Evolutionary conservation across 2,888 invertebrate species (phyloP).

Genomic region (Callyntrura sp.): DNA sequence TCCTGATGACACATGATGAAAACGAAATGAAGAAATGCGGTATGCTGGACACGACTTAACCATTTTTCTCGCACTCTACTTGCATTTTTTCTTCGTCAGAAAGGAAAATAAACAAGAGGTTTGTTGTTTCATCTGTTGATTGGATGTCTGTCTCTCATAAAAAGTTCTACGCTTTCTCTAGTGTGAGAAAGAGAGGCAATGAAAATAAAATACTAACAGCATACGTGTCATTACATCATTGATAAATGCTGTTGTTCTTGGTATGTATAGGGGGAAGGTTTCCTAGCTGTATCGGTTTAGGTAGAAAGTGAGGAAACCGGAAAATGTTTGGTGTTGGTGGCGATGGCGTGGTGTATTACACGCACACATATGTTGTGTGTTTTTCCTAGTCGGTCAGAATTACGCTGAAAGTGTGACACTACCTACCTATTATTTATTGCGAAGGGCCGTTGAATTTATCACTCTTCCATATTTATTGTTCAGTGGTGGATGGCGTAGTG

Average conservation of each 20-base stretch:
- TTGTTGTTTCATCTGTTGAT: constrained; percentile 55
- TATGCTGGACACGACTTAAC: constrained; percentile 19
- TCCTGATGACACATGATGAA: background rate
- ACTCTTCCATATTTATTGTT: too few species aligned
- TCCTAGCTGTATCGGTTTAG: background rate
- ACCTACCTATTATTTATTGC: too few species aligned
- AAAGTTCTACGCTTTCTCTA: background rate
- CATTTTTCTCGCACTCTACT: background rate
- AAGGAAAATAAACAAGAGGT: constrained; percentile 28
- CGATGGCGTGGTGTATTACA: too few species aligned
- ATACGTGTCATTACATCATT: too few species aligned
- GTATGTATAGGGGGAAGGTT: background rate
- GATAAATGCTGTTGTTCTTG: background rate
- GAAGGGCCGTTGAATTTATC: too few species aligned
- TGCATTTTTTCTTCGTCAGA: background rate
- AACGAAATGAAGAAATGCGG: background rate
- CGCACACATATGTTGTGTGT: too few species aligned
- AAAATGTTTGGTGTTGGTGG: too few species aligned
- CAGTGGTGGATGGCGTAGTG: too few species aligned
- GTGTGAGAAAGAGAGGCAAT: background rate
- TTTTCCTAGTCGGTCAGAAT: too few species aligned
- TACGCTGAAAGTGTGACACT: too few species aligned
- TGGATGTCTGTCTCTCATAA: constrained; percentile 21
- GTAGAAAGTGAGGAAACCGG: background rate
- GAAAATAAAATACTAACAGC: background rate